Percentiles rank a stretch among this genome's conserved stretches.
Evolutionary conservation across 2,113 vertebrate species (phyloP).

Genomic region (Malaclemys terrapin): DNA sequence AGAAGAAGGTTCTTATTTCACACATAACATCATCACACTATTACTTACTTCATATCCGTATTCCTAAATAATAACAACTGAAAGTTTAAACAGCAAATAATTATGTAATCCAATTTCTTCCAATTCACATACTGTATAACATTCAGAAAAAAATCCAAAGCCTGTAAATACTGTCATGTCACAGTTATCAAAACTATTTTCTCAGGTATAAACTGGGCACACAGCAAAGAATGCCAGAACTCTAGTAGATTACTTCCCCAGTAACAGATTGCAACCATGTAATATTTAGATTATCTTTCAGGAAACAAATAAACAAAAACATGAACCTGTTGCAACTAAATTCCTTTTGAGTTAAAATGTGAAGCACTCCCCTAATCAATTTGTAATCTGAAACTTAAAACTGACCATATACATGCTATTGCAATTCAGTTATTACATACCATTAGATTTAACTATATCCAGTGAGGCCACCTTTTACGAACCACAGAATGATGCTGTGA

Average conservation of each 20-base stretch:
- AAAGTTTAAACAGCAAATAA: not conserved
- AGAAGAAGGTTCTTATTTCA: not conserved
- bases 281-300: not conserved
- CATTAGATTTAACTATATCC: slow-evolving; percentile 17
- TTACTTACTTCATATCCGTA: not conserved
- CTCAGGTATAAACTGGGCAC: not conserved
- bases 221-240: not conserved
- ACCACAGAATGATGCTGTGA: slow-evolving; percentile 29
- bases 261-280: not conserved
- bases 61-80: not conserved
- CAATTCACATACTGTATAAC: not conserved
- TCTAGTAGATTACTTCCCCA: not conserved
- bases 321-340: not conserved
- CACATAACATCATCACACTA: not conserved
- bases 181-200: not conserved
- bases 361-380: not conserved
- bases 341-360: not conserved
- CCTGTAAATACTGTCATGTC: not conserved
- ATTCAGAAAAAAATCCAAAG: not conserved
- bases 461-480: slow-evolving; percentile 10
- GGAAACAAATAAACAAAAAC: fast-evolving
- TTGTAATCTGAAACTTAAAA: slow-evolving; percentile 21
- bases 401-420: not conserved
- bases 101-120: not conserved
- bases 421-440: not conserved